These are phyloP conservation scores for Ferrisia virgata DNA, from an alignment of 2,888 invertebrate genomes.

Conservation along the genomic window DNA sequence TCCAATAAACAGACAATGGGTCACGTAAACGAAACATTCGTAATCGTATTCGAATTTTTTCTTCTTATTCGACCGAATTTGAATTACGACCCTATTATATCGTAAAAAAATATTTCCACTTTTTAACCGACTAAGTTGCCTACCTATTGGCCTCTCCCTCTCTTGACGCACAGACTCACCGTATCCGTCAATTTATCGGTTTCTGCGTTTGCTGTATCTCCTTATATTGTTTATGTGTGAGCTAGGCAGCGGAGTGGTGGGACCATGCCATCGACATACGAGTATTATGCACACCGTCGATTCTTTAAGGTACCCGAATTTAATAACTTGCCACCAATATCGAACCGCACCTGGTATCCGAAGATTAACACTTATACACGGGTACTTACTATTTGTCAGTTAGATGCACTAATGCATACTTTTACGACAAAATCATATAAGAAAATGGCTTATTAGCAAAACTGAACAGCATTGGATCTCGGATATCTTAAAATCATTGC, in stretches of 20 bases:
- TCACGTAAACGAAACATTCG: constrained; percentile 38
- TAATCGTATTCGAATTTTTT: constrained; percentile 35
- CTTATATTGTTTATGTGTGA: too few species aligned
- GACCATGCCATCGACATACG: not conserved
- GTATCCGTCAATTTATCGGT: not conserved
- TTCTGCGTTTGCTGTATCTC: not conserved
- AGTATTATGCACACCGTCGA: not conserved
- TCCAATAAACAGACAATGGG: constrained; percentile 38
- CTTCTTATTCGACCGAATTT: constrained; percentile 22
- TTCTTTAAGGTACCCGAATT: not conserved
- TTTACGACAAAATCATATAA: too few species aligned
- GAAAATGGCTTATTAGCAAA: too few species aligned
- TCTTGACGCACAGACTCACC: not conserved
- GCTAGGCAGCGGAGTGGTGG: too few species aligned
- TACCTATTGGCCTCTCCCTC: not conserved
- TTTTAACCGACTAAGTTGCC: not conserved
- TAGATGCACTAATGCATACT: too few species aligned
- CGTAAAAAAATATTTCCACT: constrained; percentile 28
- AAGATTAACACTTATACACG: too few species aligned
- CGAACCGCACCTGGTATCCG: too few species aligned
- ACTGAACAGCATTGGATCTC: too few species aligned
- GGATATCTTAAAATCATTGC: too few species aligned
- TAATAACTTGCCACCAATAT: not conserved
- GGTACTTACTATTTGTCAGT: too few species aligned
- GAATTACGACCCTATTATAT: constrained; percentile 30